Percentiles rank a stretch among this genome's conserved stretches.
Conservation (phyloP, 1,140 invertebrate genomes). For the Condylostylus longicornis region DNA sequence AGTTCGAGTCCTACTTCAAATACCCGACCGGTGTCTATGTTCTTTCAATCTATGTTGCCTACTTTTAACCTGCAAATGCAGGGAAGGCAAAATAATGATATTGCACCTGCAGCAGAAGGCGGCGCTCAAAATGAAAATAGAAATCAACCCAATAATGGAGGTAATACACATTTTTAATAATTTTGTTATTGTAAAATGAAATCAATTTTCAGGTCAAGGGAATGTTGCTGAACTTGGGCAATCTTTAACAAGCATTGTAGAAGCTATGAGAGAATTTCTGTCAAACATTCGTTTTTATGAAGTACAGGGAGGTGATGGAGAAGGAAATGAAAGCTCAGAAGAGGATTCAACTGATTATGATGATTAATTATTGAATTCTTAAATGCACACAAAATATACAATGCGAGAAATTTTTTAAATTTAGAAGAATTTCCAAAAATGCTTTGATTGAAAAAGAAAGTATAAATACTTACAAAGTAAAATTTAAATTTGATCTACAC, state of each 20-base stretch:
- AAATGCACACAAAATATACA: too few relatives aligned
- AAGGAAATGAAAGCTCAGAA: slow-evolving; percentile 31
- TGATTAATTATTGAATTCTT: too few relatives aligned
- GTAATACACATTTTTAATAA: too few relatives aligned
- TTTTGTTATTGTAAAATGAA: too few relatives aligned
- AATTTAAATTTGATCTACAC: too few relatives aligned
- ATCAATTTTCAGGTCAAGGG: too few relatives aligned
- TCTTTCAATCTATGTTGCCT: slow-evolving; percentile 50
- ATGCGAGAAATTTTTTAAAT: too few relatives aligned
- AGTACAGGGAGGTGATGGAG: slow-evolving; percentile 32
- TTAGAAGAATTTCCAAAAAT: too few relatives aligned
- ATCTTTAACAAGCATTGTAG: slow-evolving; percentile 47
- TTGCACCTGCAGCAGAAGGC: slow-evolving; percentile 2
- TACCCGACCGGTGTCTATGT: slow-evolving; percentile 36
- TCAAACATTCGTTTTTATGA: slow-evolving; percentile 43
- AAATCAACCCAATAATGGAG: too few relatives aligned
- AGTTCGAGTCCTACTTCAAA: slow-evolving; percentile 26
- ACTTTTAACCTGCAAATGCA: slow-evolving; percentile 36
- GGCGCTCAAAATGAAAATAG: too few relatives aligned
- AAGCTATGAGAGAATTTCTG: slow-evolving; percentile 56
- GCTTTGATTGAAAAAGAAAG: too few relatives aligned
- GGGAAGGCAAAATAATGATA: slow-evolving; percentile 6
- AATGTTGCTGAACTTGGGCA: slow-evolving; percentile 44
- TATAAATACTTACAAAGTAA: too few relatives aligned
- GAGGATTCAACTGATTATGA: slow-evolving; percentile 34